Evolutionary conservation across 2,113 vertebrate species (phyloP).

Genomic region (Tragelaphus strepsiceros): DNA sequence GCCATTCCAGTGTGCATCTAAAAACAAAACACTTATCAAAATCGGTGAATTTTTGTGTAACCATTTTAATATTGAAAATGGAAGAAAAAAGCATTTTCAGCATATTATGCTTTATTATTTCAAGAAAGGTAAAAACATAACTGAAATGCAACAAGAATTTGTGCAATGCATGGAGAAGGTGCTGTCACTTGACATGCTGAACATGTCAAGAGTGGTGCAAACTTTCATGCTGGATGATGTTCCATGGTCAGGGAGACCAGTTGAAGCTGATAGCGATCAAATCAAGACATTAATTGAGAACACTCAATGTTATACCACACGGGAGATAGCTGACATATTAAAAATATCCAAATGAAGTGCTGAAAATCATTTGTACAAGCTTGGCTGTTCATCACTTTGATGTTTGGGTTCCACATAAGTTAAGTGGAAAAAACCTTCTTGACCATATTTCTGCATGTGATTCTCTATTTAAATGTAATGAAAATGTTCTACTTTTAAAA

Average conservation of each 20-base stretch:
- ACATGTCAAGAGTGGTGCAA: background rate
- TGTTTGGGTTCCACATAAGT: background rate
- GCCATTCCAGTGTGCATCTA: background rate
- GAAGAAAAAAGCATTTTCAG: background rate
- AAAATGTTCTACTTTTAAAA: background rate
- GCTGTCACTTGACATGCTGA: background rate
- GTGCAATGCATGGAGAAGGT: background rate
- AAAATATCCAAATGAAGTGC: background rate
- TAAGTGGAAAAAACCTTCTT: background rate
- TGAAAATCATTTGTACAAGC: background rate
- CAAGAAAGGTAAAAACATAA: background rate
- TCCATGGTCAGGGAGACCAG: background rate
- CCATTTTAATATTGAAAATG: background rate
- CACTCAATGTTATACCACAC: fast-evolving
- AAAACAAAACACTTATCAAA: background rate
- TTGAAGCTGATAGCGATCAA: background rate
- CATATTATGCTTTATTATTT: background rate
- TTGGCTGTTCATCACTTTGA: background rate
- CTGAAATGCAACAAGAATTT: background rate
- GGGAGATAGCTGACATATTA: background rate
- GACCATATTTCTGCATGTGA: background rate
- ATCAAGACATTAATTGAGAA: background rate
- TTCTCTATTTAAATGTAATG: background rate
- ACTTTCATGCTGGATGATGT: background rate
- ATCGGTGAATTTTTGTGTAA: background rate